These are phyloP conservation scores for Heliconius hermathena DNA, from an alignment of 1,140 invertebrate species.

Conservation along the genomic window DNA sequence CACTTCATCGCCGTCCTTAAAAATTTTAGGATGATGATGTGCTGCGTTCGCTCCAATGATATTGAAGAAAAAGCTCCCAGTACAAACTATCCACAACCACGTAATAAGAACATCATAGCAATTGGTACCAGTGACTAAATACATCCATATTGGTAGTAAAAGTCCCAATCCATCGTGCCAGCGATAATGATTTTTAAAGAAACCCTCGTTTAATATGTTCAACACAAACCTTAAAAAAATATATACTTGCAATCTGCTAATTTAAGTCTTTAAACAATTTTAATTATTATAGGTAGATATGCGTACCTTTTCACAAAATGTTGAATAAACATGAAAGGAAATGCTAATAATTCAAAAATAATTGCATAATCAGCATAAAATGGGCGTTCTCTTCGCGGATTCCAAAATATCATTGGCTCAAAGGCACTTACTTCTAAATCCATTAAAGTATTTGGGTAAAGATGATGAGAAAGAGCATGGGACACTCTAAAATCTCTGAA, in stretches of 20 bases:
- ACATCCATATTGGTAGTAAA: conserved; percentile 65
- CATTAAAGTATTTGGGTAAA: conserved; percentile 90
- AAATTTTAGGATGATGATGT: conserved; percentile 92
- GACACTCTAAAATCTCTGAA: conserved; percentile 89
- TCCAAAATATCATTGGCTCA: conserved; percentile 88
- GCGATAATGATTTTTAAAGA: conserved; percentile 60
- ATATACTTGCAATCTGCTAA: neutral
- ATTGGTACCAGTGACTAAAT: conserved; percentile 51
- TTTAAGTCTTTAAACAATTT: neutral
- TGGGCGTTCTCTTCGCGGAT: conserved; percentile 79
- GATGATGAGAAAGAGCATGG: conserved; percentile 90
- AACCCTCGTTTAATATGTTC: conserved; percentile 53
- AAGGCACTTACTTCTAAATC: conserved; percentile 88
- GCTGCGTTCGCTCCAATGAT: conserved; percentile 88
- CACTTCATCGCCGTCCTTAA: conserved; percentile 90
- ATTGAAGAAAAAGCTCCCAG: conserved; percentile 85
- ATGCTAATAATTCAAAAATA: conserved; percentile 53
- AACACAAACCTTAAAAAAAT: conserved; percentile 52
- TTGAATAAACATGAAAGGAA: conserved; percentile 56
- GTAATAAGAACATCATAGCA: conserved; percentile 58
- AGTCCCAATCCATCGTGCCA: conserved; percentile 69
- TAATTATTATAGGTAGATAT: neutral
- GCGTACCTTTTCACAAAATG: conserved; percentile 60
- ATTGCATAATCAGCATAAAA: conserved; percentile 50
- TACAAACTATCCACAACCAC: conserved; percentile 84